A percentile compares a stretch with the other conserved stretches of the same genome.
phyloP scores from a whole-genome alignment of 2,113 vertebrate genomes.

The Argyrosomus japonicus region DNA sequence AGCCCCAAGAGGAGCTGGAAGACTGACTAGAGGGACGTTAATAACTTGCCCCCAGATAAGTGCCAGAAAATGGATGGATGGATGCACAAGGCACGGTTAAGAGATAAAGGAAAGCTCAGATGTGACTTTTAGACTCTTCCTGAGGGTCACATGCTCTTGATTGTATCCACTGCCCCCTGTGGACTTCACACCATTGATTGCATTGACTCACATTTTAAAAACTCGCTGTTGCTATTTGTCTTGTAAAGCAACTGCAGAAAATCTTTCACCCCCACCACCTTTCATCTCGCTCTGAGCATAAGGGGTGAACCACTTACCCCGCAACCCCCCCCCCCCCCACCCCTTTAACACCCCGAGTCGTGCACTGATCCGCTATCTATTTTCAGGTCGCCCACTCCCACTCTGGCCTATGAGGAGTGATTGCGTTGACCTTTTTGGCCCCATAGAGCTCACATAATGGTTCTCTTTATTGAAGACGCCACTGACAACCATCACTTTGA shows the following conservation, averaged over 20 bases:
- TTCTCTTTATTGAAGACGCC: constrained; percentile 65
- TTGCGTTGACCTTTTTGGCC: constrained; percentile 80
- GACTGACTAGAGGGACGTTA: neutral
- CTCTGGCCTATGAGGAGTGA: constrained; percentile 62
- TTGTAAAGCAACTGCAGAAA: constrained; percentile 9
- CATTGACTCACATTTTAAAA: constrained; percentile 14
- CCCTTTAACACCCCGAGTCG: constrained; percentile 37
- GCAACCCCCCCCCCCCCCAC: neutral
- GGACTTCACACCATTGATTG: neutral
- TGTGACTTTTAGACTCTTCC: neutral
- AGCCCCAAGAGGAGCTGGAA: neutral
- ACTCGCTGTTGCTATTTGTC: neutral
- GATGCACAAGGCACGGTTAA: neutral
- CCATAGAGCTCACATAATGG: constrained; percentile 74
- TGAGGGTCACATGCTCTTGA: neutral
- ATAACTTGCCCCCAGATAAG: neutral
- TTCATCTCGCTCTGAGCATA: neutral
- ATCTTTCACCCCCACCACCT: neutral
- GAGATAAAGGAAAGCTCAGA: constrained; percentile 7
- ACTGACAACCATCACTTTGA: constrained; percentile 76
- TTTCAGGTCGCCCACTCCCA: constrained; percentile 59
- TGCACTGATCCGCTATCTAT: constrained; percentile 48
- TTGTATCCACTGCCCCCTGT: neutral
- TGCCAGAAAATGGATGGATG: neutral
- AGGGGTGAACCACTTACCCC: constrained; percentile 8